Evolutionary conservation across 2,797 vertebrate genomes (phyloP), one percentile per base, ranked within the genome.

Genomic region (Helicolenus hilgendorfi): DNA sequence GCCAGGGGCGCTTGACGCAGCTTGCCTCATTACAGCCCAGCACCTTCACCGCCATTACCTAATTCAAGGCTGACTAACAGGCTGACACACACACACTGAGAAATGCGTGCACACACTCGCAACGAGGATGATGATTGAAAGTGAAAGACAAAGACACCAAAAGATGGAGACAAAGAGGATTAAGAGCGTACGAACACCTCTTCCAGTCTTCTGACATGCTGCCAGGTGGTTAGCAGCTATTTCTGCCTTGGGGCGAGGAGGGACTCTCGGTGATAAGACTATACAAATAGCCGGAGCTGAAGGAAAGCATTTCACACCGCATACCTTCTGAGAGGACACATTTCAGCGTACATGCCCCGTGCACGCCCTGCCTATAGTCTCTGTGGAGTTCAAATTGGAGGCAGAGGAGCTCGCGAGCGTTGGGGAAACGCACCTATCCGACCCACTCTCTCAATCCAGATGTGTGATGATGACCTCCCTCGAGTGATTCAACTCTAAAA

Each of bases 281-380:
- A 77, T 86, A 91, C 76, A 92, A 93, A 94, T 83, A 92, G 82
- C 84, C 76, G 13, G 60, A 78, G 88, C 81, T 82, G 65, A 89
- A 77, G 85, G 78, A 91, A 89, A 91, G 60, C 79, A 88, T 92
- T 92, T 93, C 89, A 92, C 83, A 86, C 71, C 2, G 11, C 87
- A 90, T 94, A 92, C 88, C 83, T 76, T 63, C 83, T 49, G n/a
- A 67, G 33, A 78, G 77, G 73, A 82, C 81, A 69, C 45, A 65
- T 59, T 49, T 33, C n/a, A 68, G 55, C 26, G 35, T 81, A 68
- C 20, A 4, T 62, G 69, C 15, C 22, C 31, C 13, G 36, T n/a
- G 53, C n/a, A 55, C n/a, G 33, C 18, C 38, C 55, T 0, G 15
- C 22, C 33, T 45, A 11, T 55, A 24, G 3, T 59, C 72, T 82